Evolutionary conservation across 2,888 invertebrate genomes (phyloP), one percentile per base, ranked within the genome.

Genomic region (Drosophila demipolita): DNA sequence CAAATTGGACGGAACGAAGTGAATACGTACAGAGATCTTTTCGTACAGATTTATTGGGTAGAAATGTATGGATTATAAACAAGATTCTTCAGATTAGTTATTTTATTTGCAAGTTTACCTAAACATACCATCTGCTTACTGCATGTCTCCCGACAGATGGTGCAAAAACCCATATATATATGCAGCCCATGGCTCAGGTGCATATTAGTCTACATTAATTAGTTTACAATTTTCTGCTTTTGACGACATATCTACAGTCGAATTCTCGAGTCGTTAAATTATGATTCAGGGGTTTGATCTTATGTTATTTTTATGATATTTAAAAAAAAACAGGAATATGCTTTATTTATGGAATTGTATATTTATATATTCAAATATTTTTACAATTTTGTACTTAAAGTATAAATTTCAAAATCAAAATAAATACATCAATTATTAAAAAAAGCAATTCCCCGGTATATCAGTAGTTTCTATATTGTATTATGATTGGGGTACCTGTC

Each of bases 281-380:
- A 5, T 42, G 1, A 11, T 23, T n/a, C 38, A 17, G 9, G n/a
- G 4, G n/a, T n/a, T 40, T 40, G 9, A 45, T 23, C 20, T 35
- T 23, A 53, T 20, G 17, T 23, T 26, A 54, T 26, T 26, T 26
- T 12, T 55, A 29, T 40, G 40, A 29, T 29, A 29, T 40, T 26
- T 26, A 29, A 35, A n/a, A 33, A 33, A 20, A 0, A 35, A n/a
- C 15, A 11, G 29, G 4, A 17, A 48, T n/a, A 36, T 36, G 45
- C 35, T 20, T 7, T 5, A n/a, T 53, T 49, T 58, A 49, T 42
- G 26, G 12, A 57, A 32, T 61, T 66, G 69, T 75, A 75, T 66
- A 70, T 67, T 79, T 83, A 72, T 74, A 6, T 42, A n/a, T 23
- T 33, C 26, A 36, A 26, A 57, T 53, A 20, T 62, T 77, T 76